Conservation (phyloP, 2,888 invertebrate species). For the Masnerella sp. region DNA sequence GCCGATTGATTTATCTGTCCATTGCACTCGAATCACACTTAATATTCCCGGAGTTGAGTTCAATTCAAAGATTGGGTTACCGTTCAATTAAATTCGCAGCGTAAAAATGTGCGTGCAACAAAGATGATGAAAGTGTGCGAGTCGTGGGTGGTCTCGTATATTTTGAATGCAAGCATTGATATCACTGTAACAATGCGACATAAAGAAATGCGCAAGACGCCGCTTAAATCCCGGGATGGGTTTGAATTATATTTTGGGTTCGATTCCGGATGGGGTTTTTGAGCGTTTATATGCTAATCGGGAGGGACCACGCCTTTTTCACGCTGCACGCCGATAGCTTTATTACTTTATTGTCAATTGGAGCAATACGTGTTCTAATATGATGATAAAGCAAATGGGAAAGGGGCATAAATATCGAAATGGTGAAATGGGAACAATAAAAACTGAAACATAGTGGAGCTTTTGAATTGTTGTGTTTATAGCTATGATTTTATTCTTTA, state of each 20-base stretch:
- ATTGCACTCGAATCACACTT: too few relatives aligned
- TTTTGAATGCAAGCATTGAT: conserved; percentile 52
- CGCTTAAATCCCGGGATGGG: background rate
- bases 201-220: conserved; percentile 33
- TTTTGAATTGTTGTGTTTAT: too few relatives aligned
- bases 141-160: conserved; percentile 44
- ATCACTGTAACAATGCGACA: conserved; percentile 48
- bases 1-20: too few relatives aligned
- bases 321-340: conserved; percentile 28
- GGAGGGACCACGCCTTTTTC: conserved; percentile 44
- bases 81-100: conserved; percentile 15
- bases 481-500: too few relatives aligned
- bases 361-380: background rate
- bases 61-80: conserved; percentile 19
- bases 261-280: conserved; percentile 26
- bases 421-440: too few relatives aligned
- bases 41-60: too few relatives aligned
- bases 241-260: conserved; percentile 31
- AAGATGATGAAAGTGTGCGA: conserved; percentile 12
- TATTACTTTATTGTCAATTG: conserved; percentile 39
- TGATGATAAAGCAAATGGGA: too few relatives aligned
- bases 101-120: background rate
- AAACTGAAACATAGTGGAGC: too few relatives aligned
- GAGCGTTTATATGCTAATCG: conserved; percentile 35
- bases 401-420: too few relatives aligned